Base-by-base conservation (phyloP, 2,888 invertebrate genomes). In the Stenchaetothrips biformis region DNA sequence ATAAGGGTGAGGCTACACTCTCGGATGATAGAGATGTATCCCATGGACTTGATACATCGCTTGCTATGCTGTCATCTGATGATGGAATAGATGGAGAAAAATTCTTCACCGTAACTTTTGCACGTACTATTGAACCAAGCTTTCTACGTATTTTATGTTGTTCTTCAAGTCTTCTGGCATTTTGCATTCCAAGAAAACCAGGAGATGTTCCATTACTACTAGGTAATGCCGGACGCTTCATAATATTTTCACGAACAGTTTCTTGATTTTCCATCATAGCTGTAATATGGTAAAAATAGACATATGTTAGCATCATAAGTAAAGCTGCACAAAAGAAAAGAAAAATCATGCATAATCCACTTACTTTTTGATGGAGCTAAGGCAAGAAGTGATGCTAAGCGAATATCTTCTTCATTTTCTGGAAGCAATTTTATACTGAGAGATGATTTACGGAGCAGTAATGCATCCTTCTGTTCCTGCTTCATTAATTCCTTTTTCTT, bases 371-470 rank as follows among this genome's bases (percentile, higher is more conserved):
- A 87, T 0, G 93, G 92, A 85, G 91, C 90, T 6, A 94, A 87
- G 81, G 92, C 90, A 82, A 95, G 89, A 7, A 97, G 88, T 0
- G 92, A 90, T 0, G 97, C 97, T 87, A 95, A 88, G 85, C 91
- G 91, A 80, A 90, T 89, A 85, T 98, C 97, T 81, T 95, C 94
- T 80, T 92, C 92, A 27, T 89, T 89, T 87, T 98, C 97, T 0
- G 93, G 92, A 0, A 97, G 87, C 7, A 98, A 88, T 11, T 90
- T 88, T 77, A 98, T 94, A 84, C 93, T 91, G 27, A 97, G 87
- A 21, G 95, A 94, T 48, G 92, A 92, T 86, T 92, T 95, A 77
- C 91, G 90, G 78, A 95, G 86, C 11, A 97, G 88, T 16, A 90
- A 89, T 80, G 91, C 89, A 85, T 97, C 95, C 79, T 90, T 88